These are phyloP conservation scores for Micromys minutus DNA, from an alignment of 2,113 vertebrate genomes.

Conservation along the genomic window DNA sequence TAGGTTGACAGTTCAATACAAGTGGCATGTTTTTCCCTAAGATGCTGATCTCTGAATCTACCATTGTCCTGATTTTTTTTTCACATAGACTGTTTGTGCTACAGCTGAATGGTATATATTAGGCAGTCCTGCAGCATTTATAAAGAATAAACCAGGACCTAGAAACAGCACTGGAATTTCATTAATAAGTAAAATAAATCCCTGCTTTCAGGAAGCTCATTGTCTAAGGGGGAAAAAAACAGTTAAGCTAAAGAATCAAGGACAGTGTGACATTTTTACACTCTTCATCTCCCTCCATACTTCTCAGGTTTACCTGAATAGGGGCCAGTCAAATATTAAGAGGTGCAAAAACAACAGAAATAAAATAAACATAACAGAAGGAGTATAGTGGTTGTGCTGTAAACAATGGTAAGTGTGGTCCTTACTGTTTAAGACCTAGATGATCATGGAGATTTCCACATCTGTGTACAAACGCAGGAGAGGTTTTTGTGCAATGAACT, in stretches of 20 bases:
- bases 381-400: rapidly evolving
- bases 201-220: neutral
- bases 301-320: neutral
- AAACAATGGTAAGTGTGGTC: rapidly evolving
- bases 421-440: rapidly evolving
- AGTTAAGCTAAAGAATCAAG: neutral
- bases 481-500: rapidly evolving
- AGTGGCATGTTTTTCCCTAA: neutral
- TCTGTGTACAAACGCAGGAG: rapidly evolving
- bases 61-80: neutral
- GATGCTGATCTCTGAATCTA: neutral
- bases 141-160: neutral
- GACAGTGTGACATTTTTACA: neutral
- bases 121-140: neutral
- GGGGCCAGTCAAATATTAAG: neutral
- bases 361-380: too few species aligned
- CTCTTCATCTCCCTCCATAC: neutral
- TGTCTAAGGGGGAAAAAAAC: neutral
- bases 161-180: neutral
- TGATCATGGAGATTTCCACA: rapidly evolving
- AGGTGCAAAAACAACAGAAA: neutral
- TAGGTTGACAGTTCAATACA: neutral
- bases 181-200: neutral
- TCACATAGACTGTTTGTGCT: neutral
- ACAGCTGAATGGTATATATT: neutral